Evolutionary conservation across 2,888 invertebrate genomes (phyloP).

Genomic region (Sycophila texana): DNA sequence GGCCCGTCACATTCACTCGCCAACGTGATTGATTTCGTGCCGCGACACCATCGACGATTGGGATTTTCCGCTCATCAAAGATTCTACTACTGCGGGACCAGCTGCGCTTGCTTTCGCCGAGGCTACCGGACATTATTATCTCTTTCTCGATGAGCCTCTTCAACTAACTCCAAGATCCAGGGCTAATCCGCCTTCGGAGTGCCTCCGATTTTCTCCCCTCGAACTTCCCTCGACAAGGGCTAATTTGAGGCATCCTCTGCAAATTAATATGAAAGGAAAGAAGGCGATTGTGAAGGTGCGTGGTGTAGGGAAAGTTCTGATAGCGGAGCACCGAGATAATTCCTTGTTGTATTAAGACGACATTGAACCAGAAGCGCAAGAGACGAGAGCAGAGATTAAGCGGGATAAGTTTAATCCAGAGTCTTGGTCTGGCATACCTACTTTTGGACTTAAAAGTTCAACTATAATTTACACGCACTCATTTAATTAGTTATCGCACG

Average conservation of each 20-base stretch:
- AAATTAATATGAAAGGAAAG: not conserved
- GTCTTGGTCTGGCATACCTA: not conserved
- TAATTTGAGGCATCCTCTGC: not conserved
- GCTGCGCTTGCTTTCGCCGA: too few species aligned
- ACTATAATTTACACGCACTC: conserved; percentile 11
- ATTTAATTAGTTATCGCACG: not conserved
- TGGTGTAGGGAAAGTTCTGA: not conserved
- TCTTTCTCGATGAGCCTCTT: too few species aligned
- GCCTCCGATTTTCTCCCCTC: too few species aligned
- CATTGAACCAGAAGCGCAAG: conserved; percentile 17
- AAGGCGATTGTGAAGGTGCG: not conserved
- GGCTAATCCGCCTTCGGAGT: too few species aligned
- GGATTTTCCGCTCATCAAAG: not conserved
- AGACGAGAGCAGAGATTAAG: not conserved
- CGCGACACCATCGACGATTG: not conserved
- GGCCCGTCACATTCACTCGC: not conserved
- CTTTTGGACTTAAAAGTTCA: not conserved
- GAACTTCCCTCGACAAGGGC: too few species aligned
- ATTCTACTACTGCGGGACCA: too few species aligned
- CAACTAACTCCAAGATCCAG: not conserved
- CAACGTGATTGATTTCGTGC: conserved; percentile 38
- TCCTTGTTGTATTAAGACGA: conserved; percentile 2
- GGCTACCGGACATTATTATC: too few species aligned
- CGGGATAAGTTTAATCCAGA: not conserved
- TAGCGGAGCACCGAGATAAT: not conserved